Evolutionary conservation across 2,888 invertebrate species (phyloP).

Genomic region (Lasioglossum pauxillum): DNA sequence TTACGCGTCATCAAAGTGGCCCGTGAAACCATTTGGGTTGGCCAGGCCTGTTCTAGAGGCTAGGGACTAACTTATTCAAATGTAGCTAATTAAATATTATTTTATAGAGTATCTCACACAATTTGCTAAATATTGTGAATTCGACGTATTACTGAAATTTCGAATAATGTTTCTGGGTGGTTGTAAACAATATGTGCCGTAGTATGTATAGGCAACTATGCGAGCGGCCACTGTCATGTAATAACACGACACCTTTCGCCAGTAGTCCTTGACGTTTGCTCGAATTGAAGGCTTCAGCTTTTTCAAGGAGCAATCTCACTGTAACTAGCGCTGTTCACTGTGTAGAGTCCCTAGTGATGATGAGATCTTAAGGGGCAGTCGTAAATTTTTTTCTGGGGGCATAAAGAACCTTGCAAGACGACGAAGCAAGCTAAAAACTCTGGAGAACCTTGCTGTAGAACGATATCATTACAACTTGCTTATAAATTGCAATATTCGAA

Average conservation of each 20-base stretch:
- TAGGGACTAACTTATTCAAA: no score
- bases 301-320: not conserved
- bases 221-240: not conserved
- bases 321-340: not conserved
- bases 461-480: not conserved
- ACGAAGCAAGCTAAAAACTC: not conserved
- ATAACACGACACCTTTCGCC: not conserved
- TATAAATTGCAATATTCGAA: not conserved
- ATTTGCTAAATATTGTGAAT: not conserved
- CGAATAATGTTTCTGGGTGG: not conserved
- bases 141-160: not conserved
- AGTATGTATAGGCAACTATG: not conserved
- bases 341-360: not conserved
- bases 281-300: conserved; percentile 7
- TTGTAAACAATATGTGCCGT: not conserved
- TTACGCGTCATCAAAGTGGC: no score
- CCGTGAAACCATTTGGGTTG: no score
- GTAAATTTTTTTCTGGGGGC: not conserved
- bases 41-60: no score
- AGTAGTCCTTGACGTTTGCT: not conserved
- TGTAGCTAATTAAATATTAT: not conserved
- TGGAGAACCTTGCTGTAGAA: not conserved
- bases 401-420: not conserved
- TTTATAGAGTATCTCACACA: not conserved
- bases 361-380: not conserved